Evolutionary conservation across 64 coral and sea anemone genomes (phyloP), one percentile per base, ranked within the genome.

Genomic region (Pocillopora damicornis): DNA sequence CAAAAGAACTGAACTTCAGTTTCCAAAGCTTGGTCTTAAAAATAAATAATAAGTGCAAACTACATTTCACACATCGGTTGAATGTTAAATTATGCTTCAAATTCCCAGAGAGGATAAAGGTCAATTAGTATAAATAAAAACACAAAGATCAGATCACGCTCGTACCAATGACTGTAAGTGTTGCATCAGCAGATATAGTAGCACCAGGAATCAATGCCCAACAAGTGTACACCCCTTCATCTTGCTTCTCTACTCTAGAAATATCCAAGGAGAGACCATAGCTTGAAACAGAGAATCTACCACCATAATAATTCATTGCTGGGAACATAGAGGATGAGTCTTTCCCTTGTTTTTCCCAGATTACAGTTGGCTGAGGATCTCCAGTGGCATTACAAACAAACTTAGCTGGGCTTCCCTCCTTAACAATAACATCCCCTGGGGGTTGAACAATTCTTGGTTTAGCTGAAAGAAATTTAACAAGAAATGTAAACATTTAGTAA

Each of bases 391-490:
- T 11, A 34, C 94, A 96, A 42, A 60, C 80, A 25, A 96, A 96
- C 5, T 56, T 87, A 6, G 88, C 91, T 77, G 59, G 65, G 26
- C 16, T 74, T 11, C 94, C 94, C 59, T 83, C 91, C 12, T 68
- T 90, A 5, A 87, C 78, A 76, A 93, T 85, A 42, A 90, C 42
- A 90, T 93, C 88, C 36, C n/a, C 63, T n/a, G 94, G 94, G 23
- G 65, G 63, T 58, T 88, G 23, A 45, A 72, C 68, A 17, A 96
- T 93, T 60, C 56, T 66, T 37, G 88, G 91, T 88, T 90, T 90
- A 7, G 88, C 94, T 96, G 88, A 25, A 76, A 91, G 15, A 26
- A 94, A 35, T 26, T 57, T 79, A 26, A 59, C 15, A 26, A 8
- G 35, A 16, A 77, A 77, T 18, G 16, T 77, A 51, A 51, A 51